Evolutionary conservation across 2,797 vertebrate species (phyloP).

Genomic region (Fringilla coelebs): DNA sequence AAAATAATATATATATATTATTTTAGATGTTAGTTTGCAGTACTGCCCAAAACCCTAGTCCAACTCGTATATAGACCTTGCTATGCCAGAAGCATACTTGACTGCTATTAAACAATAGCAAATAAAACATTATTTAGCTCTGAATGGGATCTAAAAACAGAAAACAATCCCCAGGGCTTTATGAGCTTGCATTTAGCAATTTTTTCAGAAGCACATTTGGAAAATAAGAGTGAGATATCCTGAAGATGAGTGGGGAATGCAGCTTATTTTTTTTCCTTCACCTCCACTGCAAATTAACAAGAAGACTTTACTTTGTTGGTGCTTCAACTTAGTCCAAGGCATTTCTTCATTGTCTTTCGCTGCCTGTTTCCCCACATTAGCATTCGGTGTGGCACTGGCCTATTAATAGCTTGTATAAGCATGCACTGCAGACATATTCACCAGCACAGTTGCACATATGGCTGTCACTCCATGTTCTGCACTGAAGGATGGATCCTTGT

Average conservation of each 20-base stretch:
- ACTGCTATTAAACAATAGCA: background rate
- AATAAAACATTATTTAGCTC: background rate
- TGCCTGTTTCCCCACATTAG: conserved; percentile 36
- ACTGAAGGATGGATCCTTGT: conserved; percentile 54
- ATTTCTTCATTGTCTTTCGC: conserved; percentile 42
- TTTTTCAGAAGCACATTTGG: background rate
- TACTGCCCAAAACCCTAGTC: background rate
- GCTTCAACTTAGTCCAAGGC: background rate
- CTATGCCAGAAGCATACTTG: background rate
- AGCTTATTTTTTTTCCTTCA: background rate
- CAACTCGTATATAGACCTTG: background rate
- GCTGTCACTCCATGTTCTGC: conserved; percentile 34
- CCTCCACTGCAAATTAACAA: background rate
- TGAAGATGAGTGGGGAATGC: background rate
- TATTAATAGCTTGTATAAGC: conserved; percentile 61
- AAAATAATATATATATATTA: background rate
- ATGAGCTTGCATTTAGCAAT: background rate
- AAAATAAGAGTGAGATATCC: background rate
- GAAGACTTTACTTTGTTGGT: background rate
- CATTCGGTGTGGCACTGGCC: background rate
- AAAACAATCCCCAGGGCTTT: background rate
- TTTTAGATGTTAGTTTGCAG: background rate
- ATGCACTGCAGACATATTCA: conserved; percentile 18
- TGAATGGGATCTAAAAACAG: background rate
- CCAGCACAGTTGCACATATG: conserved; percentile 35